Percentiles rank a stretch among this genome's conserved stretches.
phyloP scores from a whole-genome alignment of 2,113 vertebrate genomes.

The Rhabdomys dilectus region DNA sequence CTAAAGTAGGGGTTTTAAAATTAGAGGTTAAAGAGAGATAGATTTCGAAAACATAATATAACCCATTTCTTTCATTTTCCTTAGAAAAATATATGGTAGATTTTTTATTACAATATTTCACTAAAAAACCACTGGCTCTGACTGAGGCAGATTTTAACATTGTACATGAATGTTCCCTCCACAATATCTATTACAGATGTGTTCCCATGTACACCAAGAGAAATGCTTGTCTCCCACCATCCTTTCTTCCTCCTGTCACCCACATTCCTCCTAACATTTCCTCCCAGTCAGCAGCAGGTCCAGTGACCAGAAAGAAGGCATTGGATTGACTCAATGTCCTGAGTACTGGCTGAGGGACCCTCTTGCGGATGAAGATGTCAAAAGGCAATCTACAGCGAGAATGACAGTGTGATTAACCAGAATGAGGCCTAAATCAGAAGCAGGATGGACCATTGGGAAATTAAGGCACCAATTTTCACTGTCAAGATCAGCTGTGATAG shows the following conservation, averaged over 20 bases:
- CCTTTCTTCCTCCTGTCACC: not conserved
- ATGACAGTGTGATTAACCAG: conserved; percentile 92
- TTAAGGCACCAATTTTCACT: conserved; percentile 90
- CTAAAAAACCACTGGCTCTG: not conserved
- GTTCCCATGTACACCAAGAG: not conserved
- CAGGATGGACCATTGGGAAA: conserved; percentile 89
- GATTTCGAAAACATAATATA: not conserved
- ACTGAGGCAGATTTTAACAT: not conserved
- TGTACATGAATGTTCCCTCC: not conserved
- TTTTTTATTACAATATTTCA: not conserved
- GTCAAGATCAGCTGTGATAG: conserved; percentile 88
- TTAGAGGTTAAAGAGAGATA: not conserved
- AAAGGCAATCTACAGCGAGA: conserved; percentile 88
- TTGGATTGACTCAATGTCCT: conserved; percentile 77
- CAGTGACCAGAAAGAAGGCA: conserved; percentile 46
- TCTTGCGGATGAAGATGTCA: conserved; percentile 90
- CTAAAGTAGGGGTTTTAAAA: not conserved
- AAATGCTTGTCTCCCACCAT: not conserved
- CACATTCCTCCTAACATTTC: not conserved
- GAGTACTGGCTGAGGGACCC: conserved; percentile 78
- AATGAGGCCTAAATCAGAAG: conserved; percentile 89
- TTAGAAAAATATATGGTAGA: not conserved
- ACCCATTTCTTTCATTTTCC: not conserved
- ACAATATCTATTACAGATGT: not conserved
- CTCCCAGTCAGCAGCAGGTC: not conserved